These are phyloP conservation scores for Psilanteris sp. DNA, from an alignment of 1,140 invertebrate species.

Conservation along the genomic window DNA sequence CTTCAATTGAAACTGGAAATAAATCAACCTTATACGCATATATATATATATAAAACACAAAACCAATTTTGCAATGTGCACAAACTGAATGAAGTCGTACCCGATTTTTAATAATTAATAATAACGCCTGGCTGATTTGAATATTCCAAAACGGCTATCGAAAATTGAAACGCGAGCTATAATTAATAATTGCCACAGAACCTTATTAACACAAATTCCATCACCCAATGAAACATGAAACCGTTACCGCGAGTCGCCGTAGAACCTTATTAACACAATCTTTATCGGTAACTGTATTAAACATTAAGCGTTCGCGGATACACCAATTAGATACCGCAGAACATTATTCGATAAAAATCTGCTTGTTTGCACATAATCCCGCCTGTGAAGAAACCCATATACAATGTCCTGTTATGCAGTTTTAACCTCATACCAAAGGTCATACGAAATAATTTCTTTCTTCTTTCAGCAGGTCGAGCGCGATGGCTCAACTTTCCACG, in stretches of 20 bases:
- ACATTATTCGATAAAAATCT: conserved; percentile 35
- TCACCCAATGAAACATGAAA: too few species aligned
- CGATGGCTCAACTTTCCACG: neutral
- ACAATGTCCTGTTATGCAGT: conserved; percentile 43
- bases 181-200: too few species aligned
- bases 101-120: too few species aligned
- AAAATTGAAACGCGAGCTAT: too few species aligned
- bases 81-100: too few species aligned
- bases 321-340: conserved; percentile 19
- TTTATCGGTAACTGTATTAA: conserved; percentile 1
- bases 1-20: too few species aligned
- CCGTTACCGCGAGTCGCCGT: too few species aligned
- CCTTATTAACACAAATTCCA: conserved; percentile 5
- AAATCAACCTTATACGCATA: too few species aligned
- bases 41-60: too few species aligned
- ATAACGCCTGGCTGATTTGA: too few species aligned
- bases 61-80: too few species aligned
- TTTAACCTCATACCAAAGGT: conserved; percentile 41
- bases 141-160: too few species aligned
- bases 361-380: conserved; percentile 47
- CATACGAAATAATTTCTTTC: conserved; percentile 33
- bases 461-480: conserved; percentile 32
- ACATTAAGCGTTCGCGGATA: conserved; percentile 20
- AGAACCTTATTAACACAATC: conserved; percentile 4
- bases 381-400: conserved; percentile 32